phyloP scores from a whole-genome alignment of 2,797 vertebrate species.

The Synaphobranchus kaupii region DNA sequence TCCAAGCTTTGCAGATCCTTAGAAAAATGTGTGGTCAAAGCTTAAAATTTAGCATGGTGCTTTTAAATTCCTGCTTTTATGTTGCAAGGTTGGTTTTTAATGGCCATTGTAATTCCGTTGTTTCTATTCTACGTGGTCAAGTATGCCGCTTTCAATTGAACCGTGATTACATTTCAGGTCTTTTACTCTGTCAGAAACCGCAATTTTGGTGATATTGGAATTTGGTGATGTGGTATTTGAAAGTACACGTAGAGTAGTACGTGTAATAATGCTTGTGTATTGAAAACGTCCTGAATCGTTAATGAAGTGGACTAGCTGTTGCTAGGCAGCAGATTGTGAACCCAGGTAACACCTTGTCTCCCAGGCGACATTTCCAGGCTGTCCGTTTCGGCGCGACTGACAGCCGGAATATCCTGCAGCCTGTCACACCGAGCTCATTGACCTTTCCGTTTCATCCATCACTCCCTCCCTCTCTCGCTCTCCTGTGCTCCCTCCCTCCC shows the following conservation, averaged over 20 bases:
- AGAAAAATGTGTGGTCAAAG: not conserved
- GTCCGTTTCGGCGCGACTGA: constrained; percentile 49
- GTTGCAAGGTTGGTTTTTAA: constrained; percentile 1
- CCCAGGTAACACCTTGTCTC: constrained; percentile 43
- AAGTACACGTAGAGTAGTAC: not conserved
- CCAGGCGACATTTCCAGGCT: constrained; percentile 45
- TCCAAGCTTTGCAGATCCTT: constrained; percentile 13
- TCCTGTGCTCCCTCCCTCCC: constrained; percentile 22
- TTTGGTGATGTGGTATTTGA: not conserved
- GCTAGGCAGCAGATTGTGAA: constrained; percentile 63
- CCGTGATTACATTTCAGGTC: not conserved
- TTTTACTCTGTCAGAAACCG: not conserved
- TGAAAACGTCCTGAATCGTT: constrained; percentile 54
- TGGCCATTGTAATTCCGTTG: not conserved
- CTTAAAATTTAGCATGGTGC: not conserved
- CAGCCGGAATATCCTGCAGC: constrained; percentile 45
- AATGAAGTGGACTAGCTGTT: constrained; percentile 60
- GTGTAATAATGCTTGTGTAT: not conserved
- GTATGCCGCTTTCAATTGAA: not conserved
- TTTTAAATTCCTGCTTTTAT: not conserved
- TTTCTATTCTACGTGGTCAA: not conserved
- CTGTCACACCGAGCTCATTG: constrained; percentile 46
- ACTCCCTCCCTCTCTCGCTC: constrained; percentile 15
- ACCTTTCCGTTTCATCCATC: constrained; percentile 41
- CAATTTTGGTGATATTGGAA: not conserved